A percentile compares a stretch with the other conserved stretches of the same genome.
Conservation (phyloP, 2,888 invertebrate species). For the Xylocampa areola region DNA sequence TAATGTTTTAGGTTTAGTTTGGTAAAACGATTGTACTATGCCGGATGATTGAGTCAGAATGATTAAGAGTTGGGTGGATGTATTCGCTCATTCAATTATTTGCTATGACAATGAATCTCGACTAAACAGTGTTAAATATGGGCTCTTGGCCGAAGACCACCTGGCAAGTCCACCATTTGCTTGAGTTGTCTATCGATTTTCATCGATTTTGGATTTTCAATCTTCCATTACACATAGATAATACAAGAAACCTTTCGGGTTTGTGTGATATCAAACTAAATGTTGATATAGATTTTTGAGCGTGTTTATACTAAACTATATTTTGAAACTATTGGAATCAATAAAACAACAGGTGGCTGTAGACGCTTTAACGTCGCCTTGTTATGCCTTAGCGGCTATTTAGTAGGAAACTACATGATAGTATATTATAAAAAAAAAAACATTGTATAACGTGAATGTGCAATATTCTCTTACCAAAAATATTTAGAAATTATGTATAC, state of each 20-base stretch:
- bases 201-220: too few species aligned
- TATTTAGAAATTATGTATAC: slow-evolving; percentile 88
- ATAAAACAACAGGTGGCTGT: slow-evolving; percentile 64
- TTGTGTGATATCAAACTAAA: slow-evolving; percentile 60
- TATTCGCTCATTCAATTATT: slow-evolving; percentile 33
- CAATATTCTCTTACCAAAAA: slow-evolving; percentile 88
- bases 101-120: slow-evolving; percentile 18
- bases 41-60: slow-evolving; percentile 29
- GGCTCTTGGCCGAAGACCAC: too few species aligned
- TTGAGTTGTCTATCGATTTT: slow-evolving; percentile 36
- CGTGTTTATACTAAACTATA: slow-evolving; percentile 45
- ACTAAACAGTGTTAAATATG: slow-evolving; percentile 12
- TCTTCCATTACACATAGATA: slow-evolving; percentile 60
- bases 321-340: slow-evolving; percentile 53
- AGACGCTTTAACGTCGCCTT: slow-evolving; percentile 79
- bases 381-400: slow-evolving; percentile 79
- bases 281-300: slow-evolving; percentile 52
- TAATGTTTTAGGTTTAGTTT: slow-evolving; percentile 33
- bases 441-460: slow-evolving; percentile 80
- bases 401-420: slow-evolving; percentile 69
- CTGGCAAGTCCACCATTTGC: too few species aligned
- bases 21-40: slow-evolving; percentile 42
- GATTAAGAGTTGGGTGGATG: slow-evolving; percentile 28
- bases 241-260: slow-evolving; percentile 44
- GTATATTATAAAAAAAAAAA: slow-evolving; percentile 45